A percentile compares a stretch with the other conserved stretches of the same genome.
Evolutionary conservation across 2,113 vertebrate genomes (phyloP).

Genomic region (Chaetops frenatus): DNA sequence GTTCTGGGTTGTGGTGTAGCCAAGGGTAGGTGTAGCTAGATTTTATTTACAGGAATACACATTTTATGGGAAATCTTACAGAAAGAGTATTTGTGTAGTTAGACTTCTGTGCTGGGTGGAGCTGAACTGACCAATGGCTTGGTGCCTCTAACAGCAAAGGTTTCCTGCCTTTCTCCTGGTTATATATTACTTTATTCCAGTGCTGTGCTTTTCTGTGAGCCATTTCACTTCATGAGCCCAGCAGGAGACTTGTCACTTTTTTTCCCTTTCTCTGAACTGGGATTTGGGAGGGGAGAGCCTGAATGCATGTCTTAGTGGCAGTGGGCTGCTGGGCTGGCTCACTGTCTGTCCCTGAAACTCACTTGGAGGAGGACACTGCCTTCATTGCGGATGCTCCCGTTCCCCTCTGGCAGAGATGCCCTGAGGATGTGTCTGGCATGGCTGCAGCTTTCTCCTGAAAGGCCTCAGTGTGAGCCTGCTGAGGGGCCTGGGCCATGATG

Average conservation of each 20-base stretch:
- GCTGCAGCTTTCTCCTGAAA: neutral
- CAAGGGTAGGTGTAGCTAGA: neutral
- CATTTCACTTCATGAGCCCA: neutral
- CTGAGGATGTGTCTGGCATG: neutral
- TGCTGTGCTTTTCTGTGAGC: neutral
- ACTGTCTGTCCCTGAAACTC: neutral
- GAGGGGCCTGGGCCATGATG: fast-evolving
- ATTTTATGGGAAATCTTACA: neutral
- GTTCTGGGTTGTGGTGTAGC: neutral
- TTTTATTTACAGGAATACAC: neutral
- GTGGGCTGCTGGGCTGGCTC: neutral
- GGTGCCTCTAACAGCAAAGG: neutral
- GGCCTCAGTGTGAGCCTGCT: neutral
- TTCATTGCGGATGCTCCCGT: neutral
- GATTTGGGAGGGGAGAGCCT: neutral
- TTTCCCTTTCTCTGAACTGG: neutral
- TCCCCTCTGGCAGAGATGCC: neutral
- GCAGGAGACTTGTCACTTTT: neutral
- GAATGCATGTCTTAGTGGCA: neutral
- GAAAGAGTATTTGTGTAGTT: neutral
- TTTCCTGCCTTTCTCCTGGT: neutral
- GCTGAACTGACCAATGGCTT: neutral
- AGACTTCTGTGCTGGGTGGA: neutral
- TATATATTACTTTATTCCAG: neutral
- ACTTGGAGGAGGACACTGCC: neutral